phyloP scores from a whole-genome alignment of 2,113 vertebrate genomes.

The Zosterops hypoxanthus region DNA sequence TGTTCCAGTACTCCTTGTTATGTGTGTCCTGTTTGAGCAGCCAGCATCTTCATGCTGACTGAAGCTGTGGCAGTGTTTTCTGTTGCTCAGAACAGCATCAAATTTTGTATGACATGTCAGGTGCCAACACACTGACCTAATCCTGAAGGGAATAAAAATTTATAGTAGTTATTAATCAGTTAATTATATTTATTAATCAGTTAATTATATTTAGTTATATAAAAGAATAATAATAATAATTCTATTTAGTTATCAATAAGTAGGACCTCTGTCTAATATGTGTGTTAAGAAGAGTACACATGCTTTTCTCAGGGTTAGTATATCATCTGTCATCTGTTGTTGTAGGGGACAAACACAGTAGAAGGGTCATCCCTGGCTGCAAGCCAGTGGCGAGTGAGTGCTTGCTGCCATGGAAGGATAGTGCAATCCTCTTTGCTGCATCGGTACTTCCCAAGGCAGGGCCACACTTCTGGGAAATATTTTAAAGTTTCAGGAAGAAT shows the following conservation, averaged over 20 bases:
- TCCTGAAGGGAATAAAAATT: background rate
- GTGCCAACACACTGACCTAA: background rate
- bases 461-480: background rate
- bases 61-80: background rate
- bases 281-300: background rate
- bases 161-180: background rate
- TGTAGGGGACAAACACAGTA: background rate
- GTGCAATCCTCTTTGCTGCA: background rate
- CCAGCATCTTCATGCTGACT: background rate
- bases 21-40: accelerated
- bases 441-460: accelerated
- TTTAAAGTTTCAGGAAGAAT: background rate
- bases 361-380: accelerated
- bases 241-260: background rate
- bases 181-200: background rate
- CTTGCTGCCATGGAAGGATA: background rate
- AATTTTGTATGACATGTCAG: background rate
- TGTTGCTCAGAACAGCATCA: background rate
- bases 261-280: background rate
- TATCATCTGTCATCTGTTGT: accelerated
- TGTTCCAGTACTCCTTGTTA: too few relatives aligned
- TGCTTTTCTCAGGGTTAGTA: background rate
- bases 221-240: background rate
- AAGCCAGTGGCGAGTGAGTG: accelerated
- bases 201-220: background rate